Evolutionary conservation across 1,140 invertebrate genomes (phyloP).

Genomic region (Drosophila navojoa): DNA sequence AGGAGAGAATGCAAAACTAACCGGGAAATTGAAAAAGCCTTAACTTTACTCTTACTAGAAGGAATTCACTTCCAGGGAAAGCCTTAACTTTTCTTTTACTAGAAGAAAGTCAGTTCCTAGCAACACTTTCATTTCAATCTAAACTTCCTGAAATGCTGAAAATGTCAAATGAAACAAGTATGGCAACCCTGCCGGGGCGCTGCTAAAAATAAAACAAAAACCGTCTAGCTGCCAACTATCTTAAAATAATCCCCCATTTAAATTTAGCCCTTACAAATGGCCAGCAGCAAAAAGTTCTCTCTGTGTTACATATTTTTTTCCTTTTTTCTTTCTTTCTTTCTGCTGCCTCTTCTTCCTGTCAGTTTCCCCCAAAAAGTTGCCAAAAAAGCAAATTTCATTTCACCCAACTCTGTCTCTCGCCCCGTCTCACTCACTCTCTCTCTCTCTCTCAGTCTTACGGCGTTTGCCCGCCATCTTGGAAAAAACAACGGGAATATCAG

Average conservation of each 20-base stretch:
- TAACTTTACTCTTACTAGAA: too few species aligned
- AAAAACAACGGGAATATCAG: conserved; percentile 61
- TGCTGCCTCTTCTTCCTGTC: neutral
- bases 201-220: neutral
- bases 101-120: too few species aligned
- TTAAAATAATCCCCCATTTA: conserved; percentile 1
- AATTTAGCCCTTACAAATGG: neutral
- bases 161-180: neutral
- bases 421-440: conserved; percentile 1
- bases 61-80: too few species aligned
- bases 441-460: neutral
- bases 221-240: neutral
- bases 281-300: too few species aligned
- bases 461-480: conserved; percentile 66
- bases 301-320: too few species aligned
- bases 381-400: conserved; percentile 38
- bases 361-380: conserved; percentile 13
- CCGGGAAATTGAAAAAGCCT: too few species aligned
- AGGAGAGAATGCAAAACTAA: too few species aligned
- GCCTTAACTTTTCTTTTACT: too few species aligned
- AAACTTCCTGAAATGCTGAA: too few species aligned
- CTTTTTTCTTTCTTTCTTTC: too few species aligned
- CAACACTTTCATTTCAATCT: too few species aligned
- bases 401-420: neutral
- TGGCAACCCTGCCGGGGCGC: neutral